Evolutionary conservation across 2,888 invertebrate genomes (phyloP).

Genomic region (Punctoribates punctum): DNA sequence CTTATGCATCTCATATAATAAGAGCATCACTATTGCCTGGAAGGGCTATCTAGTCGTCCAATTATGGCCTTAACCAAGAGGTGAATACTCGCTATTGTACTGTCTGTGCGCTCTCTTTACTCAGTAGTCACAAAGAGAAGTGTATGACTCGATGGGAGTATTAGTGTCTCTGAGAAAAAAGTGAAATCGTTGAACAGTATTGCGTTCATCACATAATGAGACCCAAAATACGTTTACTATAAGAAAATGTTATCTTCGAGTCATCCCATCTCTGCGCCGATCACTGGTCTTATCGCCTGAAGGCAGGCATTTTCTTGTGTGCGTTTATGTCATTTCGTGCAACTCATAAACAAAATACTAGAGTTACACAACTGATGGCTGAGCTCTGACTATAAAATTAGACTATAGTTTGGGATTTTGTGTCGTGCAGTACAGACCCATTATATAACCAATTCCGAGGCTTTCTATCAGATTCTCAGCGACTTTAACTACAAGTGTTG

Average conservation of each 20-base stretch:
- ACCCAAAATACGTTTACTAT: not conserved
- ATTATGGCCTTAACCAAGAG: conserved; percentile 22
- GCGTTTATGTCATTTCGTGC: conserved; percentile 37
- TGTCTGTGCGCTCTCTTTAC: conserved; percentile 15
- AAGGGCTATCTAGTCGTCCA: conserved; percentile 34
- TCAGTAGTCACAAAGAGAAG: not conserved
- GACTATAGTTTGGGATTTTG: not conserved
- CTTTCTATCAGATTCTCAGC: not conserved
- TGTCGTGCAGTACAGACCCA: not conserved
- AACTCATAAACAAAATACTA: conserved; percentile 25
- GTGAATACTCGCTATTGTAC: conserved; percentile 35
- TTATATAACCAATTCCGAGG: not conserved
- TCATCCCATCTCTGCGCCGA: not conserved
- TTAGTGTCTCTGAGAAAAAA: conserved; percentile 11
- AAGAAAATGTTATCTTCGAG: not conserved
- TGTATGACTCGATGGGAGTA: not conserved
- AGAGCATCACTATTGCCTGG: conserved; percentile 27
- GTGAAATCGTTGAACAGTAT: conserved; percentile 31
- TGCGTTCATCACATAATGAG: conserved; percentile 4
- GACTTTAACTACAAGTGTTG: not conserved
- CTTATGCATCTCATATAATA: conserved; percentile 21
- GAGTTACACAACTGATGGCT: conserved; percentile 3
- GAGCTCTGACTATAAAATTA: not conserved
- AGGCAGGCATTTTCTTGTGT: conserved; percentile 32
- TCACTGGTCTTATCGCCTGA: conserved; percentile 8